Evolutionary conservation across 2,888 invertebrate genomes (phyloP).

Genomic region (Polymixis lichenea): DNA sequence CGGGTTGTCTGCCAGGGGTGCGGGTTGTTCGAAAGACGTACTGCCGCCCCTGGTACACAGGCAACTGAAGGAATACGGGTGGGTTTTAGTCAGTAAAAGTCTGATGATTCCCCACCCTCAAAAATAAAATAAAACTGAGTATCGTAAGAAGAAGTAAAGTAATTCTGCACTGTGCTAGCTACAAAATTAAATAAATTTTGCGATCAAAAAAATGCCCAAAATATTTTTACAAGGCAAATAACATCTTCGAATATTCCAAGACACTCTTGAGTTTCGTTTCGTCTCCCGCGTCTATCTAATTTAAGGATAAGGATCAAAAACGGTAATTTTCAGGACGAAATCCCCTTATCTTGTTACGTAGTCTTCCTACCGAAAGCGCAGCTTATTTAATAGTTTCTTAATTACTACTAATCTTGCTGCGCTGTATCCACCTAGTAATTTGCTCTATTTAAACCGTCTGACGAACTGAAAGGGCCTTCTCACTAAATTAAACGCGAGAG

Average conservation of each 20-base stretch:
- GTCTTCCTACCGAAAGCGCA: constrained; percentile 63
- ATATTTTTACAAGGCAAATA: not conserved
- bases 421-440: constrained; percentile 79
- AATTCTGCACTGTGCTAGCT: not conserved
- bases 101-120: too few relatives aligned
- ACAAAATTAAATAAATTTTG: not conserved
- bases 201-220: not conserved
- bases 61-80: too few relatives aligned
- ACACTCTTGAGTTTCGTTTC: not conserved
- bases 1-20: too few relatives aligned
- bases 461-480: constrained; percentile 69
- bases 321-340: constrained; percentile 28
- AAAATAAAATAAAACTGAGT: too few relatives aligned
- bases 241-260: not conserved
- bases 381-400: constrained; percentile 83
- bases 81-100: too few relatives aligned
- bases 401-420: constrained; percentile 81
- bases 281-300: constrained; percentile 5
- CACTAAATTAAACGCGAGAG: constrained; percentile 66
- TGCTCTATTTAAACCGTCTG: constrained; percentile 75
- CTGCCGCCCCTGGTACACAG: too few relatives aligned
- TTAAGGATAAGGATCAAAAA: constrained; percentile 19
- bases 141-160: not conserved
- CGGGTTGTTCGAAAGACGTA: too few relatives aligned
- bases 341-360: constrained; percentile 21